A percentile compares a stretch with the other conserved stretches of the same genome.
phyloP scores from a whole-genome alignment of 2,888 invertebrate genomes.

The Chloroclystis v-ata region DNA sequence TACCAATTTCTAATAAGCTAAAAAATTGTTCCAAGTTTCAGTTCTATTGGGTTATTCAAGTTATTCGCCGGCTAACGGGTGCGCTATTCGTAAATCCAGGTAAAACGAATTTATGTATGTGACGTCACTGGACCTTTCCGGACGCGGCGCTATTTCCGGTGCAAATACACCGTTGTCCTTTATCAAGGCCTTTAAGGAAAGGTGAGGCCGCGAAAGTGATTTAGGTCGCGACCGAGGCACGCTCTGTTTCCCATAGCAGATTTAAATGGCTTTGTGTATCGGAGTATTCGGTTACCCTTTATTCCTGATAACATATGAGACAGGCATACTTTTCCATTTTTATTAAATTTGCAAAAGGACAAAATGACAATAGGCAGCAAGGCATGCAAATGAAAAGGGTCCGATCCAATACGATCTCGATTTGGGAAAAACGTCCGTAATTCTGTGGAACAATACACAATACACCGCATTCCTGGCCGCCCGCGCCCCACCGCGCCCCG shows the following conservation, averaged over 20 bases:
- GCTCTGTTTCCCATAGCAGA: background rate
- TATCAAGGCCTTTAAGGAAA: constrained; percentile 14
- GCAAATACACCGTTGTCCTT: constrained; percentile 14
- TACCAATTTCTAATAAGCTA: too few species aligned
- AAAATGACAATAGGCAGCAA: background rate
- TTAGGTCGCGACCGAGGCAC: background rate
- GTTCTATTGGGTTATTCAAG: too few species aligned
- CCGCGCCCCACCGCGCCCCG: background rate
- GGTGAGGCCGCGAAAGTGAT: constrained; percentile 4
- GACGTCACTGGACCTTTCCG: constrained; percentile 23
- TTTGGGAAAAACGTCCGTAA: background rate
- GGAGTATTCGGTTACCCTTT: too few species aligned
- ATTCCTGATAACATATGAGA: too few species aligned
- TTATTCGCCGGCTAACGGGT: constrained; percentile 18
- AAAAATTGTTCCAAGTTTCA: too few species aligned
- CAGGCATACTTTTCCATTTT: too few species aligned
- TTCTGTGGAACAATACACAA: background rate
- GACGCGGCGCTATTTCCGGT: constrained; percentile 22
- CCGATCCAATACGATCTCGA: background rate
- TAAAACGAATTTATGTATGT: constrained; percentile 29
- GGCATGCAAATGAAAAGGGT: constrained; percentile 1
- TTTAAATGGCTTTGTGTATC: background rate
- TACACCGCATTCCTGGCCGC: background rate
- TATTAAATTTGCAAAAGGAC: background rate
- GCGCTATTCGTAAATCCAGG: constrained; percentile 26